Conservation (phyloP, 2,113 vertebrate species). For the Corythornis madagascariensis region DNA sequence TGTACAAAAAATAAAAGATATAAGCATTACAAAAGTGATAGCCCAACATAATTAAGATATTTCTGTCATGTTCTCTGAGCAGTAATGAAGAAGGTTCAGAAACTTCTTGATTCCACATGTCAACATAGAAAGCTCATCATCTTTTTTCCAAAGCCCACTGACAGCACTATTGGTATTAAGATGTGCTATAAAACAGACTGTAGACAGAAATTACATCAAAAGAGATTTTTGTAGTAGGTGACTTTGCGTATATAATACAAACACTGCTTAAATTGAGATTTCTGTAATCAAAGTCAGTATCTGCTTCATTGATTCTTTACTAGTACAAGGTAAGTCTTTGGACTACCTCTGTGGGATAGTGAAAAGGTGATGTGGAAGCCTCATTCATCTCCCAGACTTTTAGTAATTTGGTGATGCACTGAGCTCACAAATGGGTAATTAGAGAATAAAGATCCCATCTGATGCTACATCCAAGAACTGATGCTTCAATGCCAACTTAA, state of each 20-base stretch:
- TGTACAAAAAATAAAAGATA: slow-evolving; percentile 4
- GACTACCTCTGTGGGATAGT: neutral
- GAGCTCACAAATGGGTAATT: neutral
- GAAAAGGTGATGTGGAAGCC: neutral
- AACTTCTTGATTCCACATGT: neutral
- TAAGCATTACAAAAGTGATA: neutral
- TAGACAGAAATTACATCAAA: neutral
- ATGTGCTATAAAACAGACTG: neutral
- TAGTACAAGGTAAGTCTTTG: neutral
- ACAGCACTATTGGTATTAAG: neutral
- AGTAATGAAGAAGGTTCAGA: neutral
- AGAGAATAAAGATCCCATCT: neutral
- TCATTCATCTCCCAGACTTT: neutral
- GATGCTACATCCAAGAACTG: neutral
- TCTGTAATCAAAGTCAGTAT: neutral
- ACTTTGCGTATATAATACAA: neutral
- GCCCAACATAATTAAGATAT: neutral
- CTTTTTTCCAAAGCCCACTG: neutral
- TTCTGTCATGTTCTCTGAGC: neutral
- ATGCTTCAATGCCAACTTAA: neutral
- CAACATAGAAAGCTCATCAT: neutral
- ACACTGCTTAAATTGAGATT: neutral
- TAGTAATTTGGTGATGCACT: neutral
- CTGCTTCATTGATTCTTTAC: neutral
- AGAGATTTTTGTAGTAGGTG: neutral